These are phyloP conservation scores for Liasis olivaceus DNA, from an alignment of 2,797 vertebrate species.

Conservation along the genomic window DNA sequence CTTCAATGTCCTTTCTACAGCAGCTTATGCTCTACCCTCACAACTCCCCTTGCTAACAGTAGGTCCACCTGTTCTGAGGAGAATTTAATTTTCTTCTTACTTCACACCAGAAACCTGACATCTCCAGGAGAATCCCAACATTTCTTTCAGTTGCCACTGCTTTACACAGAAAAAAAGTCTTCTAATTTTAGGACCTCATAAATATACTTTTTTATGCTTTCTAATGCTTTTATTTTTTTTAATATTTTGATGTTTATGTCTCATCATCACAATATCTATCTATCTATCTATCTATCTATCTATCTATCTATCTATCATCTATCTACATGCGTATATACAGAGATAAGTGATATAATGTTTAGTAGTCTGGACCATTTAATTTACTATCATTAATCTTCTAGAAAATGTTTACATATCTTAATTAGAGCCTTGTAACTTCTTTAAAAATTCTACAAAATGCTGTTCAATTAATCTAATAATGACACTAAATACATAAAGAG, in stretches of 20 bases:
- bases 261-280: too few species aligned
- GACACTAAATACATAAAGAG: not conserved
- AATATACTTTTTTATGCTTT: too few species aligned
- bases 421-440: not conserved
- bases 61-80: not conserved
- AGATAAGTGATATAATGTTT: not conserved
- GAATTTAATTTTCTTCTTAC: not conserved
- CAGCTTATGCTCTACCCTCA: not conserved
- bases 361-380: not conserved
- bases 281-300: too few species aligned
- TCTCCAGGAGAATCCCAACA: too few species aligned
- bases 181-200: too few species aligned
- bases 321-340: too few species aligned
- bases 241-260: too few species aligned
- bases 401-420: not conserved
- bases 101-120: not conserved
- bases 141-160: too few species aligned
- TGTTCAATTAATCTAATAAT: not conserved
- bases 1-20: not conserved
- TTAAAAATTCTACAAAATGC: not conserved
- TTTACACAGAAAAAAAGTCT: too few species aligned
- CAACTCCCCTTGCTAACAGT: not conserved
- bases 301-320: not conserved
- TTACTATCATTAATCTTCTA: not conserved
- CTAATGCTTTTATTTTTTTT: too few species aligned